Evolutionary conservation across 2,113 vertebrate genomes (phyloP).

Genomic region (Excalfactoria chinensis): DNA sequence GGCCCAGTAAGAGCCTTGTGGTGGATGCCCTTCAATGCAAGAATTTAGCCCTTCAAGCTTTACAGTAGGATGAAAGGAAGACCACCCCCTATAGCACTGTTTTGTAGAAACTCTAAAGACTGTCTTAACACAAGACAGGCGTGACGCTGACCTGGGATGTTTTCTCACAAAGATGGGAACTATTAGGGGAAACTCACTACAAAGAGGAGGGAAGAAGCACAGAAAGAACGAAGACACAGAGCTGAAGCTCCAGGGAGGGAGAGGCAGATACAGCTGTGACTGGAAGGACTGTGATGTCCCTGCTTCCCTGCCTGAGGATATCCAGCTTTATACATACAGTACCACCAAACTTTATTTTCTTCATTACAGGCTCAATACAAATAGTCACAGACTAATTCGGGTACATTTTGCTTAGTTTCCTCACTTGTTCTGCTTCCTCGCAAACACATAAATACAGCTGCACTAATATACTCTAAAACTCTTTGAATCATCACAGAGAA

Average conservation of each 20-base stretch:
- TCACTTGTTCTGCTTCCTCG: not conserved
- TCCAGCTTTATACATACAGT: not conserved
- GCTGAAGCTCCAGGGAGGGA: not conserved
- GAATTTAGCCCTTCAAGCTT: not conserved
- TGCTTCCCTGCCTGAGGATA: not conserved
- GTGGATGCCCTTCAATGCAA: not conserved
- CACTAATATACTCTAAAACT: not conserved
- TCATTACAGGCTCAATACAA: not conserved
- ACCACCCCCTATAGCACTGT: not conserved
- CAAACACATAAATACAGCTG: not conserved
- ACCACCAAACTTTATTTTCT: not conserved
- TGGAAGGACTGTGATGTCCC: not conserved
- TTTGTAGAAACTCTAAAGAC: not conserved
- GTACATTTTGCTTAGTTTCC: rapidly evolving
- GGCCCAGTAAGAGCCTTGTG: not conserved
- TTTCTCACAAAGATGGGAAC: not conserved
- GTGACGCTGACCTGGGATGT: not conserved
- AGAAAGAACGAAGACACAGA: not conserved
- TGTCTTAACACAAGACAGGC: not conserved
- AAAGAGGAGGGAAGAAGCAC: not conserved
- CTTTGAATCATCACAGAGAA: not conserved
- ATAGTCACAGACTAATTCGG: not conserved
- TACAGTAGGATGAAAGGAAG: not conserved
- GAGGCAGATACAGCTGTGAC: not conserved
- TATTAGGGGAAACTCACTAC: not conserved